Conservation (phyloP, 2,797 vertebrate genomes). For the Pseudopleuronectes americanus region DNA sequence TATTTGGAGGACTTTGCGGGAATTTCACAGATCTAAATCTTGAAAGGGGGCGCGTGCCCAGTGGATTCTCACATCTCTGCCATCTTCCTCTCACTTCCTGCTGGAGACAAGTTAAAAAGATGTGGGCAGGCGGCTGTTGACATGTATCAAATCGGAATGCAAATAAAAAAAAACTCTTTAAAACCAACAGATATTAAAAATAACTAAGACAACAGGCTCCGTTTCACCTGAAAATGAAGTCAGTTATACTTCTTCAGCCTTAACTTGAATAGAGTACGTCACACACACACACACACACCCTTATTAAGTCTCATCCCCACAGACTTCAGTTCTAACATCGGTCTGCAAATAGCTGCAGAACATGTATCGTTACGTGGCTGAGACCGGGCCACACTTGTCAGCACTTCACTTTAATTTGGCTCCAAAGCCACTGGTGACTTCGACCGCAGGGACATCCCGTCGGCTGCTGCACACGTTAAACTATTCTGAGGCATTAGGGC, state of each 20-base stretch:
- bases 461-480: conserved; percentile 70
- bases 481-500: conserved; percentile 73
- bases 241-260: neutral
- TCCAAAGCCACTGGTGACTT: conserved; percentile 69
- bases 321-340: conserved; percentile 39
- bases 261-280: conserved; percentile 23
- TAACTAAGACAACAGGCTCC: neutral
- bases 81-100: conserved; percentile 31
- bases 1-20: conserved; percentile 57
- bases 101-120: conserved; percentile 46
- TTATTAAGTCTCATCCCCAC: conserved; percentile 46
- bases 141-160: conserved; percentile 29
- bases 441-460: conserved; percentile 77
- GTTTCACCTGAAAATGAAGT: neutral
- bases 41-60: conserved; percentile 28
- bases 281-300: conserved; percentile 35
- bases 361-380: conserved; percentile 67
- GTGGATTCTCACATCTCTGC: conserved; percentile 28
- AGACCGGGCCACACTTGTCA: conserved; percentile 76
- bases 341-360: conserved; percentile 63
- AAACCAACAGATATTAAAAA: neutral
- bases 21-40: conserved; percentile 55
- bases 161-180: conserved; percentile 4
- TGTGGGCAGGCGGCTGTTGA: conserved; percentile 16
- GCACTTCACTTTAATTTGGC: conserved; percentile 80